Percentiles rank a stretch among this genome's conserved stretches.
Evolutionary conservation across 2,888 invertebrate species (phyloP).

Genomic region (Cetonia aurata): DNA sequence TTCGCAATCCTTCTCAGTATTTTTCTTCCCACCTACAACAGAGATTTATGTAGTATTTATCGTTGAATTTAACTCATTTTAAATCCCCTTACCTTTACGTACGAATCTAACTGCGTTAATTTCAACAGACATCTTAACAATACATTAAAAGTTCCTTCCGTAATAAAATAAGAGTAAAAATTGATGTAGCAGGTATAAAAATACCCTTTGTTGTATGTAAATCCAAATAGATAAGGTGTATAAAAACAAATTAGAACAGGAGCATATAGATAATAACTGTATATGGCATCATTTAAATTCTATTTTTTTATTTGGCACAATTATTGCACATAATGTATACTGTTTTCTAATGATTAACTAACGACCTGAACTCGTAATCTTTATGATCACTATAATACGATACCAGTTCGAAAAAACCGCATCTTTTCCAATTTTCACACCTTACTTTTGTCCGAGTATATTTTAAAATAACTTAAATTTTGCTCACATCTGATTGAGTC

Average conservation of each 20-base stretch:
- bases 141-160: slow-evolving; percentile 3
- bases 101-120: slow-evolving; percentile 56
- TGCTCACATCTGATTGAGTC: slow-evolving; percentile 32
- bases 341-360: too few species aligned
- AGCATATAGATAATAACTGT: slow-evolving; percentile 19
- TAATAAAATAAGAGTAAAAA: slow-evolving; percentile 3
- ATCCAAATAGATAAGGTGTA: slow-evolving; percentile 27
- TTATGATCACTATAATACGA: too few species aligned
- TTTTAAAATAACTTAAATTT: slow-evolving; percentile 41
- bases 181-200: too few species aligned
- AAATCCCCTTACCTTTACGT: slow-evolving; percentile 54
- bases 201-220: slow-evolving; percentile 16
- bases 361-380: slow-evolving; percentile 5
- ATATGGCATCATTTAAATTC: slow-evolving; percentile 12
- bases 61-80: slow-evolving; percentile 16
- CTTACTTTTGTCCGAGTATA: slow-evolving; percentile 3
- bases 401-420: not conserved
- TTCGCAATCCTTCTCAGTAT: slow-evolving; percentile 55
- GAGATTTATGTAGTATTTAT: slow-evolving; percentile 10
- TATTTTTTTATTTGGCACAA: slow-evolving; percentile 29
- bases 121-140: slow-evolving; percentile 52
- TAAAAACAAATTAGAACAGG: slow-evolving; percentile 19
- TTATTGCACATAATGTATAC: not conserved
- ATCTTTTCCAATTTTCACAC: not conserved
- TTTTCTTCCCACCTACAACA: slow-evolving; percentile 38